Conservation (phyloP, 1,140 invertebrate genomes). For the Lasaia peninsularis region DNA sequence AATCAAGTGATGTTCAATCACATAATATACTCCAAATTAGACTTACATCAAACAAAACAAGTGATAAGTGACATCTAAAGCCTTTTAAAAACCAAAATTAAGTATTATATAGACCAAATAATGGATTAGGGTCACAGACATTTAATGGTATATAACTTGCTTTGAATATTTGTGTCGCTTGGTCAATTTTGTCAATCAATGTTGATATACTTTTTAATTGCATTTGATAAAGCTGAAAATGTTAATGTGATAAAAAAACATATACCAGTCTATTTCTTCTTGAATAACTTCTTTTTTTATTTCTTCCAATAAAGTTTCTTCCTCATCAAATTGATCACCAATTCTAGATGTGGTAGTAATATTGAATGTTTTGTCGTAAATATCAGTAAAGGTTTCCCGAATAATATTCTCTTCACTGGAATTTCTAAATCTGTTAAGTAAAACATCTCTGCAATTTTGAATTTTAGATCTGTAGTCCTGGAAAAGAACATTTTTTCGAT, state of each 20-base stretch:
- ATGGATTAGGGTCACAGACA: too few relatives aligned
- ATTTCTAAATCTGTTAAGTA: constrained; percentile 51
- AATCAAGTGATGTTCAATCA: too few relatives aligned
- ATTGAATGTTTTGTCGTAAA: constrained; percentile 53
- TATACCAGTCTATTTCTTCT: constrained; percentile 62
- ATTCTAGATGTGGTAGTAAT: constrained; percentile 25
- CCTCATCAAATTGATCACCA: constrained; percentile 31
- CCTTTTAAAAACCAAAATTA: too few relatives aligned
- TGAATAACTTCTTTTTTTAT: constrained; percentile 59
- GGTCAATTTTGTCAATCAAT: too few relatives aligned
- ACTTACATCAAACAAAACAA: too few relatives aligned
- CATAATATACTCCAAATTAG: too few relatives aligned
- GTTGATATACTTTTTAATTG: too few relatives aligned
- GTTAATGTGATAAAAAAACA: neutral
- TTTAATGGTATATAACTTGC: too few relatives aligned
- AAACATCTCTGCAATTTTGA: constrained; percentile 47
- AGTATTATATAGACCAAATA: too few relatives aligned
- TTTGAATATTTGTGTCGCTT: too few relatives aligned
- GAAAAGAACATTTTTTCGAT: constrained; percentile 23
- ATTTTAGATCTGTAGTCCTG: constrained; percentile 63
- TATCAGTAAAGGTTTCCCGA: constrained; percentile 42
- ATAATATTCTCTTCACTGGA: constrained; percentile 36
- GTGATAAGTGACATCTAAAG: too few relatives aligned
- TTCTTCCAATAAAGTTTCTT: constrained; percentile 51
- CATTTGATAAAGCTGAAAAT: neutral